Conservation (phyloP, 2,888 invertebrate species). For the Acronicta alni region DNA sequence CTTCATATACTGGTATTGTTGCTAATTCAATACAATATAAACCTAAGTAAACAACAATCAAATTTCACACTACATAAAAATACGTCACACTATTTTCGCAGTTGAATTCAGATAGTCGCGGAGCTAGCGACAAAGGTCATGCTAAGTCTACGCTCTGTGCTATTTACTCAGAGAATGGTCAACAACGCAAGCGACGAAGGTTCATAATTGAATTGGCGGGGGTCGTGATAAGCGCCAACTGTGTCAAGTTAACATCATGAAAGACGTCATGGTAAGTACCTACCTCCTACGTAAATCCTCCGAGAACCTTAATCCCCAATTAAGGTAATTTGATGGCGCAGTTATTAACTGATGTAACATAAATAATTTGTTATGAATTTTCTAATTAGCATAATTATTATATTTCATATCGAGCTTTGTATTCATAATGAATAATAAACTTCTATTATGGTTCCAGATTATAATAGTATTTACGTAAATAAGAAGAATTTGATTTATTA, state of each 20-base stretch:
- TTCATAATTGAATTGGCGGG: conserved; percentile 79
- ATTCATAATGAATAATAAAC: too few relatives aligned
- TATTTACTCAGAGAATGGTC: conserved; percentile 60
- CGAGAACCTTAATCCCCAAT: conserved; percentile 70
- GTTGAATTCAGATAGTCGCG: neutral
- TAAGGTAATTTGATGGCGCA: conserved; percentile 71
- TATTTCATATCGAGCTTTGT: too few relatives aligned
- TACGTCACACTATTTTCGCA: neutral
- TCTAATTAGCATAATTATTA: conserved; percentile 33
- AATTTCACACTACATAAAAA: conserved; percentile 2
- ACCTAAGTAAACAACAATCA: neutral
- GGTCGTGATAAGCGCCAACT: conserved; percentile 72
- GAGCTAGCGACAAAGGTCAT: conserved; percentile 45
- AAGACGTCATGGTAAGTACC: conserved; percentile 60
- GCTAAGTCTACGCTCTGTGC: conserved; percentile 51
- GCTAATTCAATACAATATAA: neutral
- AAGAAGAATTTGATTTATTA: too few relatives aligned
- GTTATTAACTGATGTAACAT: conserved; percentile 59
- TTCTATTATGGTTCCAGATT: too few relatives aligned
- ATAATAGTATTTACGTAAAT: too few relatives aligned
- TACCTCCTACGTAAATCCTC: conserved; percentile 60
- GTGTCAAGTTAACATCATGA: conserved; percentile 72
- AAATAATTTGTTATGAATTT: conserved; percentile 45
- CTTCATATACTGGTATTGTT: too few relatives aligned
- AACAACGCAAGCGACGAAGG: conserved; percentile 64